These are phyloP conservation scores for Zygothrica quintamaculata DNA, from an alignment of 2,888 invertebrate species.

Conservation along the genomic window DNA sequence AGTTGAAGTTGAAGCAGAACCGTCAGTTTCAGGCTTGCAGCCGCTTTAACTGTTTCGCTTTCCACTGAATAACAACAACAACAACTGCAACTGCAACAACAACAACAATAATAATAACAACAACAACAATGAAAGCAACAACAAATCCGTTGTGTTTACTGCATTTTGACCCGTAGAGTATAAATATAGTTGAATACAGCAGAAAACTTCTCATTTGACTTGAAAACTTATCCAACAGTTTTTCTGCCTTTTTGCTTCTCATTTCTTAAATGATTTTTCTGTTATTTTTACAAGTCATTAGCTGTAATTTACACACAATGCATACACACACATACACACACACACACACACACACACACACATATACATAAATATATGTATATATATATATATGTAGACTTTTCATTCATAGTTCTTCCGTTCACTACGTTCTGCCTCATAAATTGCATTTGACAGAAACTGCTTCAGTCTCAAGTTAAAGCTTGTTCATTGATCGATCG, in stretches of 20 bases:
- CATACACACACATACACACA: slow-evolving; percentile 21
- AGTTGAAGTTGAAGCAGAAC: slow-evolving; percentile 51
- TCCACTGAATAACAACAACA: slow-evolving; percentile 46
- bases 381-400: slow-evolving; percentile 12
- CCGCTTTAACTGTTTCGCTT: slow-evolving; percentile 68
- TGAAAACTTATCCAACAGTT: slow-evolving; percentile 36
- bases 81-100: slow-evolving; percentile 10
- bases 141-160: slow-evolving; percentile 65
- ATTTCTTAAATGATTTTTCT: slow-evolving; percentile 36
- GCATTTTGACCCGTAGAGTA: slow-evolving; percentile 66
- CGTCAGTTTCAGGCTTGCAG: slow-evolving; percentile 53
- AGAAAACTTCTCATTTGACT: slow-evolving; percentile 41
- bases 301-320: slow-evolving; percentile 73
- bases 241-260: slow-evolving; percentile 11
- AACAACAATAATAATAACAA: slow-evolving; percentile 14
- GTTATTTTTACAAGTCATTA: slow-evolving; percentile 78
- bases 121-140: slow-evolving; percentile 39
- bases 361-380: too few relatives aligned
- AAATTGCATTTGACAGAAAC: slow-evolving; percentile 49
- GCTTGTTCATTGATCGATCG: slow-evolving; percentile 38
- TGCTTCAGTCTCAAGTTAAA: slow-evolving; percentile 12
- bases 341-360: slow-evolving; percentile 24
- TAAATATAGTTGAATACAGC: slow-evolving; percentile 33
- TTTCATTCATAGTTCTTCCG: slow-evolving; percentile 68
- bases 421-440: slow-evolving; percentile 56